Percentiles rank a stretch among this genome's conserved stretches.
phyloP scores from a whole-genome alignment of 2,113 vertebrate genomes.

The Thermophis baileyi region DNA sequence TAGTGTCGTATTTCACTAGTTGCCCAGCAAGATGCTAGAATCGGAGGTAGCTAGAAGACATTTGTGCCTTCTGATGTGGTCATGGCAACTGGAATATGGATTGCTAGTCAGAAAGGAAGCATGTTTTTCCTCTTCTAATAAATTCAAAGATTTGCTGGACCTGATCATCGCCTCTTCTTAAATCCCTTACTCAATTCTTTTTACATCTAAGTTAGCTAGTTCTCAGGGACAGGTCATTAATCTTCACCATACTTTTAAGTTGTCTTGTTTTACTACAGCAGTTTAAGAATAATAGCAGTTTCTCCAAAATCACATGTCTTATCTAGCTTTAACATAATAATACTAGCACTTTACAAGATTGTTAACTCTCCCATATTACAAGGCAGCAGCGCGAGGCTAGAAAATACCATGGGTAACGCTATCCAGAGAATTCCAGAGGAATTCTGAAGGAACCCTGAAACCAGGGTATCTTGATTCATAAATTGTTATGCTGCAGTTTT shows the following conservation, averaged over 20 bases:
- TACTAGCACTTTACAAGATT: neutral
- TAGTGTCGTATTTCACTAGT: neutral
- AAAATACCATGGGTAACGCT: neutral
- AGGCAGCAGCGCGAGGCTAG: neutral
- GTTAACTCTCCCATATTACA: neutral
- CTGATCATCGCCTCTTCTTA: neutral
- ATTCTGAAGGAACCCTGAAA: neutral
- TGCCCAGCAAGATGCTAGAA: neutral
- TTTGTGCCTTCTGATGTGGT: neutral
- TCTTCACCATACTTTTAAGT: neutral
- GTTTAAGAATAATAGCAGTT: neutral
- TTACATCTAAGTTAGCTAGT: neutral
- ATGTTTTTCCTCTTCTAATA: neutral
- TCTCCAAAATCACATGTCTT: neutral
- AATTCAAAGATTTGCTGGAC: neutral
- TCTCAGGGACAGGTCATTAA: neutral
- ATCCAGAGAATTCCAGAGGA: neutral
- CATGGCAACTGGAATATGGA: neutral
- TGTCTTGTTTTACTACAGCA: neutral
- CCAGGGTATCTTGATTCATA: neutral
- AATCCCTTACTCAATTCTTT: neutral
- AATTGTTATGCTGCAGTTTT: neutral
- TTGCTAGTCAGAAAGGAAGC: neutral
- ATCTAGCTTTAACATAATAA: neutral
- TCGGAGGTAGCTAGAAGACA: neutral